Percentiles rank a stretch among this genome's conserved stretches.
These are phyloP conservation scores for Epicauta chinensis DNA, from an alignment of 1,140 invertebrate genomes.

Conservation along the genomic window DNA sequence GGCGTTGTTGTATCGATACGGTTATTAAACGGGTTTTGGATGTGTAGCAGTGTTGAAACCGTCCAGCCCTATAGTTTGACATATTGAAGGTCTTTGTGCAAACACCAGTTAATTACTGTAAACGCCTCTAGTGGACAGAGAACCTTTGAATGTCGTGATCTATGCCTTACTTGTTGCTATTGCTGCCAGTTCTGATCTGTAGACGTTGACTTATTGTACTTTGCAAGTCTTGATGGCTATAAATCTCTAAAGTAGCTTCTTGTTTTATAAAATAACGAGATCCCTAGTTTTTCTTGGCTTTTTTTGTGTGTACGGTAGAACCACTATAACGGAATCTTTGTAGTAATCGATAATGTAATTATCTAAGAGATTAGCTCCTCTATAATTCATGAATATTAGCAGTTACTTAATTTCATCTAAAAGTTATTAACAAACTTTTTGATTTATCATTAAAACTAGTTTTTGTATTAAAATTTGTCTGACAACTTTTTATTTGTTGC, in stretches of 20 bases:
- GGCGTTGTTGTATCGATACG: background rate
- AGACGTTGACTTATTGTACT: constrained; percentile 13
- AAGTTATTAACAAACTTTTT: constrained; percentile 7
- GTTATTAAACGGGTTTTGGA: no score
- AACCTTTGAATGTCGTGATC: constrained; percentile 8
- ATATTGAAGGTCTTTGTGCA: constrained; percentile 22
- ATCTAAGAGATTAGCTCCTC: constrained; percentile 7
- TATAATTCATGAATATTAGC: constrained; percentile 15
- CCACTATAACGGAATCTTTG: background rate
- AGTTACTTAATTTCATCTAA: constrained; percentile 1
- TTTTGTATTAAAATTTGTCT: no score
- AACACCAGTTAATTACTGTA: constrained; percentile 22
- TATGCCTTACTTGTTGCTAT: constrained; percentile 20
- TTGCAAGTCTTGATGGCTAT: background rate
- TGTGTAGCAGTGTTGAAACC: no score
- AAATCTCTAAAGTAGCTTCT: background rate
- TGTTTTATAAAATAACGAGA: constrained; percentile 7
- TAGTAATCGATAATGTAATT: constrained; percentile 7
- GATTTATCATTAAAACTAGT: no score
- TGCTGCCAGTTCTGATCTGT: constrained; percentile 6
- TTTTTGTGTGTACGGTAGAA: no score
- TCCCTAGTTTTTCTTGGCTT: no score
- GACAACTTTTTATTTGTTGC: no score
- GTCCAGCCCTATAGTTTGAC: constrained; percentile 5
- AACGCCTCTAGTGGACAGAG: constrained; percentile 17